Conservation (phyloP, 2,113 vertebrate genomes). For the Origma solitaria region DNA sequence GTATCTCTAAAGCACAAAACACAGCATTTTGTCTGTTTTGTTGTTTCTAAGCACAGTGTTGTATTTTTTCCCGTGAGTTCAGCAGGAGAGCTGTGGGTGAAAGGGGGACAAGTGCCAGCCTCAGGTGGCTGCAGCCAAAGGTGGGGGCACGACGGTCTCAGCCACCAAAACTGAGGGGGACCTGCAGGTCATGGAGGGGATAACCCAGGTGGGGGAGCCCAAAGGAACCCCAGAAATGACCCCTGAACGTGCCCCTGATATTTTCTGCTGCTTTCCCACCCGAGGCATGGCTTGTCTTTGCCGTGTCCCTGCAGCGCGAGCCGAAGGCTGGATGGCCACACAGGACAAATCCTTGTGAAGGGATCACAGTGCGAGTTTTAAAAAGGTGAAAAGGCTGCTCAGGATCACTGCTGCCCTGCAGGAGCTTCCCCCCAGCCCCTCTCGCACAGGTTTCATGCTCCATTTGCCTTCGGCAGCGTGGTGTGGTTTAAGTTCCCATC, state of each 20-base stretch:
- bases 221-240: neutral
- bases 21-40: neutral
- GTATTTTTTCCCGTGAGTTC: neutral
- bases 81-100: neutral
- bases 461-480: neutral
- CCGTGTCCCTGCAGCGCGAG: neutral
- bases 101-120: neutral
- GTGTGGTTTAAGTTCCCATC: neutral
- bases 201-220: neutral
- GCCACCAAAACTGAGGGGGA: fast-evolving
- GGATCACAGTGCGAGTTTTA: neutral
- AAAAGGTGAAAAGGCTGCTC: neutral
- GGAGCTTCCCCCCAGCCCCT: neutral
- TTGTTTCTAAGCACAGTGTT: neutral
- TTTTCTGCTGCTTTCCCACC: neutral
- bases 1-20: neutral
- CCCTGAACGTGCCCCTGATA: fast-evolving
- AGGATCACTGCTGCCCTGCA: neutral
- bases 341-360: neutral
- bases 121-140: neutral
- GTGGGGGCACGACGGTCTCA: fast-evolving
- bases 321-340: neutral
- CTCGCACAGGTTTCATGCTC: neutral
- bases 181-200: neutral
- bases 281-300: neutral